These are phyloP conservation scores for Drosophila borborema DNA, from an alignment of 2,888 invertebrate genomes.

Conservation along the genomic window DNA sequence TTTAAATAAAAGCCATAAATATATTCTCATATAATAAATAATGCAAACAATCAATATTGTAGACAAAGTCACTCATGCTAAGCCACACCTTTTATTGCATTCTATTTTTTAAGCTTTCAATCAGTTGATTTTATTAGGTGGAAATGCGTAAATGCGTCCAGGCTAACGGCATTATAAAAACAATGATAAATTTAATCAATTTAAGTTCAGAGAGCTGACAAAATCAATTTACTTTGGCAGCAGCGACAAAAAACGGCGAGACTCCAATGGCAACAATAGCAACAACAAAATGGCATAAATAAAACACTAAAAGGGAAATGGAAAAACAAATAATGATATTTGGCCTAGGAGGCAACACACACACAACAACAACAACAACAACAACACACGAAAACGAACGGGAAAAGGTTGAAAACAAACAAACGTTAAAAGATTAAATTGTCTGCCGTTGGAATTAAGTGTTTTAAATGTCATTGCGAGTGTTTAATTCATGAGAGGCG, in stretches of 20 bases:
- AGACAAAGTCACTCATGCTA: background rate
- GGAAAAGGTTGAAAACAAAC: slow-evolving; percentile 67
- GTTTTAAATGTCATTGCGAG: slow-evolving; percentile 76
- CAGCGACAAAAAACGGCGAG: slow-evolving; percentile 44
- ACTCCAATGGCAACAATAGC: slow-evolving; percentile 19
- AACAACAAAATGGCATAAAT: slow-evolving; percentile 48
- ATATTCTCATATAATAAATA: background rate
- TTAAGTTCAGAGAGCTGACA: slow-evolving; percentile 59
- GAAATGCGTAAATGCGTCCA: slow-evolving; percentile 37
- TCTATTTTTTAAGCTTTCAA: background rate
- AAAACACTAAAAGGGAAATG: slow-evolving; percentile 38
- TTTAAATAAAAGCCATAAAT: background rate
- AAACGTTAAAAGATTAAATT: slow-evolving; percentile 77
- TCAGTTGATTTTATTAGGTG: slow-evolving; percentile 39
- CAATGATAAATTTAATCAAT: slow-evolving; percentile 65
- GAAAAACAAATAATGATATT: slow-evolving; percentile 64
- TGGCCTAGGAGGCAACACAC: slow-evolving; percentile 53
- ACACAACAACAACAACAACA: slow-evolving; percentile 35
- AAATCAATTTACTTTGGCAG: slow-evolving; percentile 60
- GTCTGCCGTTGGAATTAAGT: slow-evolving; percentile 77
- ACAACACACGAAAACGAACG: slow-evolving; percentile 26
- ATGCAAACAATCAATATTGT: background rate
- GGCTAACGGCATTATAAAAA: slow-evolving; percentile 45
- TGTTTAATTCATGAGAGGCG: slow-evolving; percentile 69
- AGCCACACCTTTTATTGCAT: background rate